Percentiles rank a stretch among this genome's conserved stretches.
These are phyloP conservation scores for Oscheius sp. DNA, from an alignment of 2,888 invertebrate genomes.

Conservation along the genomic window DNA sequence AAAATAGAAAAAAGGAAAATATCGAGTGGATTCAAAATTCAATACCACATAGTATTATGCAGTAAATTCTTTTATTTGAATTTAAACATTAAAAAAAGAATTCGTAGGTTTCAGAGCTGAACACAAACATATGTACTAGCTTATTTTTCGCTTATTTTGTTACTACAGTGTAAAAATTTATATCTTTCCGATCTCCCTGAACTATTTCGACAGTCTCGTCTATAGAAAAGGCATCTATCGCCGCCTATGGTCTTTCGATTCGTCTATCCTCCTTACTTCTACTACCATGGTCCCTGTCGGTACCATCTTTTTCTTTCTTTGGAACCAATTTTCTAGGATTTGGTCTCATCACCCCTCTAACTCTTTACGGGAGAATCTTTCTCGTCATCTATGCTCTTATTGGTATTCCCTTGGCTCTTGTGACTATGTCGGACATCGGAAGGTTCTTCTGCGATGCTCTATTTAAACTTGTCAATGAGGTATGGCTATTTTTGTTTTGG, in stretches of 20 bases:
- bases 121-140: no score
- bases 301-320: constrained; percentile 11
- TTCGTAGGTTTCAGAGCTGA: no score
- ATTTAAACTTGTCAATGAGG: constrained; percentile 8
- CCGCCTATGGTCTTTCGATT: constrained; percentile 57
- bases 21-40: no score
- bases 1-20: no score
- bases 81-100: not conserved
- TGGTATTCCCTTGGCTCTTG: constrained; percentile 64
- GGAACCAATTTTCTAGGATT: constrained; percentile 47
- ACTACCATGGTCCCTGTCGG: constrained; percentile 67
- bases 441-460: constrained; percentile 58
- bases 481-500: not conserved
- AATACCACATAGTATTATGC: no score
- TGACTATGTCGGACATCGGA: constrained; percentile 65
- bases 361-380: constrained; percentile 56
- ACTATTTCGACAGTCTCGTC: constrained; percentile 58
- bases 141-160: no score
- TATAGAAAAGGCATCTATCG: constrained; percentile 45
- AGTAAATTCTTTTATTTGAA: no score
- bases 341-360: constrained; percentile 62
- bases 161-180: constrained; percentile 32
- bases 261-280: constrained; percentile 61
- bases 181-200: constrained; percentile 44
- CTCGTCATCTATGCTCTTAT: constrained; percentile 62